Evolutionary conservation across 2,113 vertebrate species (phyloP).

Genomic region (Corythornis vintsioides): DNA sequence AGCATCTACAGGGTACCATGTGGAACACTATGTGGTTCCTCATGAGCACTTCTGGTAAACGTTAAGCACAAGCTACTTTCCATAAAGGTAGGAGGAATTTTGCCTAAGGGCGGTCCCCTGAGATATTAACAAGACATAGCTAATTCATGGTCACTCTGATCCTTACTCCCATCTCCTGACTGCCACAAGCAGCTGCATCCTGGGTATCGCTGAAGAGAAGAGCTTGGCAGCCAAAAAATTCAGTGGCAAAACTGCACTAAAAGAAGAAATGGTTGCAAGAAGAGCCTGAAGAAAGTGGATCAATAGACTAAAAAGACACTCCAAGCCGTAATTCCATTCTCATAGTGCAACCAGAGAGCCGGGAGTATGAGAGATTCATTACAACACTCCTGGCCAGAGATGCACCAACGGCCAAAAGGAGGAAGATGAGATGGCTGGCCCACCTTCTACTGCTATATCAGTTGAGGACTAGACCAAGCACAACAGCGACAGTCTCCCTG

Average conservation of each 20-base stretch:
- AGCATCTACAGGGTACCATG: background rate
- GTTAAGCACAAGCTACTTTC: background rate
- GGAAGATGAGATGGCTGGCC: background rate
- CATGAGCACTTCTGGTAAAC: background rate
- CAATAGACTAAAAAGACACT: background rate
- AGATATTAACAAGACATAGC: background rate
- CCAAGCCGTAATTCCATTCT: background rate
- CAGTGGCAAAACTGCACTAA: background rate
- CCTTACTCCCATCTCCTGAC: background rate
- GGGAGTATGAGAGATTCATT: background rate
- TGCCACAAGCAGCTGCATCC: fast-evolving
- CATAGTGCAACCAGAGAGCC: background rate
- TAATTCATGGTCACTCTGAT: background rate
- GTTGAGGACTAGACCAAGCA: background rate
- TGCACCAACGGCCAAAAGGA: background rate
- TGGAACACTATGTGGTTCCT: background rate
- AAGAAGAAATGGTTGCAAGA: background rate
- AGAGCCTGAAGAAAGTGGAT: background rate
- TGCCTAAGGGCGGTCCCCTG: background rate
- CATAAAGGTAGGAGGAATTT: background rate
- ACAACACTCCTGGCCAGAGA: background rate
- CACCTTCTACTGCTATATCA: background rate
- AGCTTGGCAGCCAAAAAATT: background rate
- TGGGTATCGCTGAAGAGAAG: background rate
- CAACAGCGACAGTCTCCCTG: background rate